Evolutionary conservation across 2,113 vertebrate genomes (phyloP).

Genomic region (Electrona antarctica): DNA sequence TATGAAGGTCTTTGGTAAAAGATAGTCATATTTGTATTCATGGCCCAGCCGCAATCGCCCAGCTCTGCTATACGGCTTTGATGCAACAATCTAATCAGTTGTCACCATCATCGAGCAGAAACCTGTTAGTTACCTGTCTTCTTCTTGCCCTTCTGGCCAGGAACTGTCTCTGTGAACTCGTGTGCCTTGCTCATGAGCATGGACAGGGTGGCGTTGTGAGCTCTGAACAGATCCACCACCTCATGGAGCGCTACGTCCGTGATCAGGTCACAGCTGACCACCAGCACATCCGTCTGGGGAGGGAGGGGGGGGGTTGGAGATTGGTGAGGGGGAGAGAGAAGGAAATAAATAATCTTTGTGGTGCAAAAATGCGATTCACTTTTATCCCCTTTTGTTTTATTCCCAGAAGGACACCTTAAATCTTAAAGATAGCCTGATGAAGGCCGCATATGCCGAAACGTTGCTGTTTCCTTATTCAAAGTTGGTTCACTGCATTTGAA

Average conservation of each 20-base stretch:
- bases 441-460: no score
- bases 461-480: no score
- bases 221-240: constrained; percentile 96
- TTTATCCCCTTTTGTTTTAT: no score
- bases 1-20: no score
- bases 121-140: constrained; percentile 83
- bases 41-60: background rate
- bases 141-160: constrained; percentile 96
- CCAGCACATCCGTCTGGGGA: constrained; percentile 89
- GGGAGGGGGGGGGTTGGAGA: constrained; percentile 29
- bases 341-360: background rate
- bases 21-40: no score
- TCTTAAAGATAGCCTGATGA: no score
- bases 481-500: no score
- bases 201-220: constrained; percentile 91
- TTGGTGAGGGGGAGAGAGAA: background rate
- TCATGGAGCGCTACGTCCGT: constrained; percentile 94
- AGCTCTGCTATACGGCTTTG: no score
- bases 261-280: constrained; percentile 95
- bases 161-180: constrained; percentile 86
- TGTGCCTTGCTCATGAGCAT: constrained; percentile 95
- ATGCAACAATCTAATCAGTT: no score
- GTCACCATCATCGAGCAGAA: no score
- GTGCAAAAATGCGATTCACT: no score
- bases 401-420: background rate